These are phyloP conservation scores for Nephila pilipes DNA, from an alignment of 1,140 invertebrate genomes.

Conservation along the genomic window DNA sequence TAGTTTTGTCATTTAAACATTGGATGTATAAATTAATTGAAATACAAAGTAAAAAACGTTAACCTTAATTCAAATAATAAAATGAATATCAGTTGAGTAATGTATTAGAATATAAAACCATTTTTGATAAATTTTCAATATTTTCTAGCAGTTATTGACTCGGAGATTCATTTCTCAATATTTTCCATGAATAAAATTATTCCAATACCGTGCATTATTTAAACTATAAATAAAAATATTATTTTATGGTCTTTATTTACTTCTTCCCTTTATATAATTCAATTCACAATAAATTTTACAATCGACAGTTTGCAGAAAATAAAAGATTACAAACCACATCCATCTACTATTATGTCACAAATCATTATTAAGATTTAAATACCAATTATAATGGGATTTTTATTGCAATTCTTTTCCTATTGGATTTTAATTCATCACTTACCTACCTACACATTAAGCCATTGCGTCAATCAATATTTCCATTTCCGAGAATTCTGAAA, in stretches of 20 bases:
- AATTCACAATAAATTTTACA: not conserved
- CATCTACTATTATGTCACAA: not conserved
- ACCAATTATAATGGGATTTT: slow-evolving; percentile 23
- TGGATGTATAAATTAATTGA: no score
- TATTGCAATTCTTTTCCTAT: not conserved
- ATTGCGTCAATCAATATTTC: slow-evolving; percentile 10
- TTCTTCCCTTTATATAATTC: not conserved
- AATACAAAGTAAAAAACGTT: no score
- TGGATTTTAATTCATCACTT: slow-evolving; percentile 31
- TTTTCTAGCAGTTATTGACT: not conserved
- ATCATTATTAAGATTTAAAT: slow-evolving; percentile 29
- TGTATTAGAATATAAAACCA: no score
- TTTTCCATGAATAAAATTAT: not conserved
- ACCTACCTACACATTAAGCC: not conserved
- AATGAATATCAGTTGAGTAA: no score
- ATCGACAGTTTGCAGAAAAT: not conserved
- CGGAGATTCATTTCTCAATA: not conserved
- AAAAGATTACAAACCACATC: not conserved
- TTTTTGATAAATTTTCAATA: not conserved
- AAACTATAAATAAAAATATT: slow-evolving; percentile 1
- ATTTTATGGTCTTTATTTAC: not conserved
- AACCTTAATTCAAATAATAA: no score
- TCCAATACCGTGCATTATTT: slow-evolving; percentile 39
- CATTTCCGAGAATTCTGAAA: not conserved
- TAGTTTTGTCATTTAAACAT: no score